Percentiles rank a stretch among this genome's conserved stretches.
Conservation (phyloP, 2,113 vertebrate species). For the Benitochromis conjunctus region DNA sequence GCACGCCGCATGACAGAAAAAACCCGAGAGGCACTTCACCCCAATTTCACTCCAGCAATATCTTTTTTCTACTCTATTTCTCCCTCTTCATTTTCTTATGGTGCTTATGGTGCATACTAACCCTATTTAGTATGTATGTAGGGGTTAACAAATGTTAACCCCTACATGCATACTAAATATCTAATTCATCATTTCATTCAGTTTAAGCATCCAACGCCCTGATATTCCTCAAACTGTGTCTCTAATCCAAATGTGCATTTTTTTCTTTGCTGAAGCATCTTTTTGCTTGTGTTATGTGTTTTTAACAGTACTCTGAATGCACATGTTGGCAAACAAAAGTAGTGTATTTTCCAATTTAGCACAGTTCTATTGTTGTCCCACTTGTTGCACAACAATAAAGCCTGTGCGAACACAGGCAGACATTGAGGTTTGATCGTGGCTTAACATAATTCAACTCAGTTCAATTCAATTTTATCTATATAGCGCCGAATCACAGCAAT, state of each 20-base stretch:
- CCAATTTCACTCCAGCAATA: slow-evolving; percentile 42
- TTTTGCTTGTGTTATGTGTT: background rate
- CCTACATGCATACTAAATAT: background rate
- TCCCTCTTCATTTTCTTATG: background rate
- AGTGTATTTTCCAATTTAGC: background rate
- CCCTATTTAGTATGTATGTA: too few species aligned
- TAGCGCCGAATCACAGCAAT: background rate
- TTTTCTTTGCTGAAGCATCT: background rate
- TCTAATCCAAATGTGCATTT: background rate
- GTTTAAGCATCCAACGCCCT: background rate
- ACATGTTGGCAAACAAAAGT: background rate
- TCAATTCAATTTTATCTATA: background rate
- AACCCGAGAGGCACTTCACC: slow-evolving; percentile 34
- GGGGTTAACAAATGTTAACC: too few species aligned
- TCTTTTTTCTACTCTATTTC: slow-evolving; percentile 40
- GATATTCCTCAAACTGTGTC: background rate
- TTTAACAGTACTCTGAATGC: background rate
- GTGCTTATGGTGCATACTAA: too few species aligned
- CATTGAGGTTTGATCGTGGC: background rate
- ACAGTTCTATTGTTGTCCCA: background rate
- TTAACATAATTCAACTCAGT: background rate
- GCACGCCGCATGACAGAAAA: slow-evolving; percentile 46
- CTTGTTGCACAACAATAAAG: background rate
- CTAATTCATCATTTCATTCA: background rate
- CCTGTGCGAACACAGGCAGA: background rate